These are phyloP conservation scores for Harpagoxenus sublaevis DNA, from an alignment of 2,888 invertebrate genomes.

Conservation along the genomic window DNA sequence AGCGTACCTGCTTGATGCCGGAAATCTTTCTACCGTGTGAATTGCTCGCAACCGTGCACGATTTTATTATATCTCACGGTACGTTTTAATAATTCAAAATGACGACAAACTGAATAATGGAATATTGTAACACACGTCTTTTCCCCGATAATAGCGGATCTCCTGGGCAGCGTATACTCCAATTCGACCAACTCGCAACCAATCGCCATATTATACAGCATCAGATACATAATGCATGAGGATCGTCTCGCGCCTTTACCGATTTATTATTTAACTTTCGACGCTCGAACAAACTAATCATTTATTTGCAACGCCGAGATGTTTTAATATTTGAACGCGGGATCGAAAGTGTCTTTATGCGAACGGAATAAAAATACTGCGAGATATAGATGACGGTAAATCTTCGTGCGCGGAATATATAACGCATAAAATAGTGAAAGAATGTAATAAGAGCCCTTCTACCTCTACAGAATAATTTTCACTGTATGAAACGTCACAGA, in stretches of 20 bases:
- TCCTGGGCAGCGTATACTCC: not conserved
- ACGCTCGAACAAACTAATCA: slow-evolving; percentile 37
- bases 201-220: slow-evolving; percentile 30
- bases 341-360: not conserved
- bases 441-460: slow-evolving; percentile 32
- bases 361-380: slow-evolving; percentile 17
- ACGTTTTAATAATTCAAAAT: slow-evolving; percentile 34
- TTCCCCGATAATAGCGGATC: not conserved
- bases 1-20: not conserved
- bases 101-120: slow-evolving; percentile 21
- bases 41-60: not conserved
- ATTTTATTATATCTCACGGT: not conserved
- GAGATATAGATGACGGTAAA: not conserved
- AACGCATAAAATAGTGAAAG: slow-evolving; percentile 4
- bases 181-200: slow-evolving; percentile 10
- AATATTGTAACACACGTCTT: slow-evolving; percentile 8
- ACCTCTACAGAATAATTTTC: slow-evolving; percentile 1
- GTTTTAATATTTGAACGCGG: slow-evolving; percentile 36
- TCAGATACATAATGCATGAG: slow-evolving; percentile 32
- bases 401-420: slow-evolving; percentile 16
- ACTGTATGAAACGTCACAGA: not conserved
- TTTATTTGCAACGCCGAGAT: slow-evolving; percentile 28
- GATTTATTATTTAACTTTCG: slow-evolving; percentile 42
- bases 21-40: not conserved
- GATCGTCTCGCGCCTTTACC: not conserved